Evolutionary conservation across 2,888 invertebrate genomes (phyloP).

Genomic region (Nemapogon koenigi): DNA sequence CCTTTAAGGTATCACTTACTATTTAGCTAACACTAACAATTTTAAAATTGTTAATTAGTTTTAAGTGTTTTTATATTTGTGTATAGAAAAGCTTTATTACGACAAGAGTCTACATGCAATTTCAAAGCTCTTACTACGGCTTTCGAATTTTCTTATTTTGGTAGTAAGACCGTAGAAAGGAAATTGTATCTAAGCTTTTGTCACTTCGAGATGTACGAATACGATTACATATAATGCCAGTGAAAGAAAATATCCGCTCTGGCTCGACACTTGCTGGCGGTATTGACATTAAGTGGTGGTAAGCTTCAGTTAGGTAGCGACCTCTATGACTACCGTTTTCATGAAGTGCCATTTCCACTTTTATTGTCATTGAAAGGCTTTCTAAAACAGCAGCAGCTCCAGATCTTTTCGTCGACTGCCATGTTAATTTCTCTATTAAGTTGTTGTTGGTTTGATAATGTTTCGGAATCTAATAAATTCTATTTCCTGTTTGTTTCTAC

Average conservation of each 20-base stretch:
- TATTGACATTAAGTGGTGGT: constrained; percentile 13
- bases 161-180: neutral
- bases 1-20: too few species aligned
- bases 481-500: neutral
- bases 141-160: neutral
- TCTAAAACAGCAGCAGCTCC: neutral
- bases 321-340: constrained; percentile 14
- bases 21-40: too few species aligned
- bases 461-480: neutral
- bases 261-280: constrained; percentile 14
- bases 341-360: constrained; percentile 8
- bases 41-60: too few species aligned
- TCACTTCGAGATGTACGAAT: constrained; percentile 12
- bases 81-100: too few species aligned
- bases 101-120: too few species aligned
- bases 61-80: too few species aligned
- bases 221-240: constrained; percentile 11
- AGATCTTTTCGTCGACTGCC: neutral
- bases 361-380: neutral
- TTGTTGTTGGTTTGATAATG: neutral
- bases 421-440: neutral
- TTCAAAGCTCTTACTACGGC: too few species aligned
- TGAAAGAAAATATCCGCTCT: constrained; percentile 14
- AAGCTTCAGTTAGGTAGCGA: constrained; percentile 10
- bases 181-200: neutral